Base-by-base conservation (phyloP, 2,888 invertebrate genomes). In the Bunonema sp. region DNA sequence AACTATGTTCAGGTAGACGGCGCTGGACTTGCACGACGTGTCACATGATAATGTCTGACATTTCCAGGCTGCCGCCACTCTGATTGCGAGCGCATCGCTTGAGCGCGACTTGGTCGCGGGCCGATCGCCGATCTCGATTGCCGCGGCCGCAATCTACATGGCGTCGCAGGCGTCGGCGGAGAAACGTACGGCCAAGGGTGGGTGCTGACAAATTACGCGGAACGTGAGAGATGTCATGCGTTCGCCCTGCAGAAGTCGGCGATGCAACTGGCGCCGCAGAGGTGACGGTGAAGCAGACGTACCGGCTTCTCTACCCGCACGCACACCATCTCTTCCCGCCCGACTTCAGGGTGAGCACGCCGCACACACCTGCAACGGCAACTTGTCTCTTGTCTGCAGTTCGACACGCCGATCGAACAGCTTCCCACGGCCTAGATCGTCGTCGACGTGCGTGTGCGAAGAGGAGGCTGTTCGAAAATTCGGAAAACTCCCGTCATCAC, bases 111-210 rank as follows among this genome's bases (percentile, higher is more conserved):
- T 97, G 61, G 91, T 93, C 7, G 86, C 93, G 30, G 93, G 75
- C 4, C 79, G 93, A 62, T 91, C 91, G 42, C 97, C 97, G 0
- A 91, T 97, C 51, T 93, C 93, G 0, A 89, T 97, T 1, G 89
- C 97, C 0, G 97, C 97, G 5, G 93, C 97, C 35, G 91, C 97
- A 39, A 99, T 97, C 65, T 97, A 93, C 67, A 93, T 97, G 93
- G 93, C 97, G 2, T 89, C 89, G 12, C 91, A 88, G 74, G 83
- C 81, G 64, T 87, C 89, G 0, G 87, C 86, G 0, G 85, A 84
- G 58, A 84, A 91, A 69, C 80, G 84, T 58, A 84, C 84, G 50
- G 88, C 88, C 69, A 89, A 88, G 71, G 74, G 75, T 75, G n/a
- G 20, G 32, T 31, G 8, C 35, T 30, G 8, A 34, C 2, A 22